Evolutionary conservation across 2,113 vertebrate genomes (phyloP).

Genomic region (Macquaria ambigua): DNA sequence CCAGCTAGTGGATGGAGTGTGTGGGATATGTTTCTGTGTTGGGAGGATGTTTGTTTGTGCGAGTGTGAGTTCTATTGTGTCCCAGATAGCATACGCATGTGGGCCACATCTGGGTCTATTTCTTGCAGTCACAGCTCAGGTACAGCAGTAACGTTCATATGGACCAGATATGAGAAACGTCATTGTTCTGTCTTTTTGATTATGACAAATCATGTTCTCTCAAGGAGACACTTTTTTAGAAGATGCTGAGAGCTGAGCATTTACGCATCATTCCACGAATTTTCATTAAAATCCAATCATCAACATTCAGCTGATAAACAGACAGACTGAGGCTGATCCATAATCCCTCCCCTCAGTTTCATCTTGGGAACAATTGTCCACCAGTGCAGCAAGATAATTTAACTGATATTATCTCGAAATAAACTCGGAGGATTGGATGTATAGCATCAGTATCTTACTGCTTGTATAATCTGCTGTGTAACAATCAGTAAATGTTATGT

Average conservation of each 20-base stretch:
- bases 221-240: not conserved
- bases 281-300: conserved; percentile 67
- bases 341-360: conserved; percentile 52
- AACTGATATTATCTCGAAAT: conserved; percentile 44
- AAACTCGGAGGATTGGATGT: conserved; percentile 13
- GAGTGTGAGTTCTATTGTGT: not conserved
- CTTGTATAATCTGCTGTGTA: not conserved
- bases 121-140: not conserved
- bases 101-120: not conserved
- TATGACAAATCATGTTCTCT: not conserved
- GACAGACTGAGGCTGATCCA: conserved; percentile 26
- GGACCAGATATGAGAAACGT: not conserved
- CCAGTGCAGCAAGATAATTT: conserved; percentile 38
- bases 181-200: not conserved
- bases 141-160: not conserved
- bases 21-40: not conserved
- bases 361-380: conserved; percentile 47
- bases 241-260: conserved; percentile 16
- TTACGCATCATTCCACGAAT: conserved; percentile 33
- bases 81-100: not conserved
- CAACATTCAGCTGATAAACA: conserved; percentile 58
- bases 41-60: not conserved
- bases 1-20: not conserved
- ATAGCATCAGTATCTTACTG: conserved; percentile 10
- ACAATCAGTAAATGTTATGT: not conserved